Evolutionary conservation across 2,888 invertebrate genomes (phyloP).

Genomic region (Ormyrus rosae): DNA sequence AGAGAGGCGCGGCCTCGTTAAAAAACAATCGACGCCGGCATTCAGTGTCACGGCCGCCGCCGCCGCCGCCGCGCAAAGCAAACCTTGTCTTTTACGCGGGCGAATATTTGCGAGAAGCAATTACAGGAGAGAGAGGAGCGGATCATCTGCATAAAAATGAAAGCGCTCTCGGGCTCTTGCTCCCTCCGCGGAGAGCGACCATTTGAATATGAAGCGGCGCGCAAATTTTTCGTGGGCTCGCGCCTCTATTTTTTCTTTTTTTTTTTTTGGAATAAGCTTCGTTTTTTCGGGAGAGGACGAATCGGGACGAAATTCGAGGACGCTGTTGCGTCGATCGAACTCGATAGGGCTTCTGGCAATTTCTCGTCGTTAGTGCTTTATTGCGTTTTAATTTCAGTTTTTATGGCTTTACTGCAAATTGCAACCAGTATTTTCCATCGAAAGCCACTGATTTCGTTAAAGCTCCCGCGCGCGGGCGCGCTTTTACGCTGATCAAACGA

Average conservation of each 20-base stretch:
- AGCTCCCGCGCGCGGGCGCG: too few species aligned
- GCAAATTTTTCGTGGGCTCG: not conserved
- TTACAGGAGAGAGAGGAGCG: slow-evolving; percentile 45
- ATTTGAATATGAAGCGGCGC: slow-evolving; percentile 44
- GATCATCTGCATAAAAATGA: slow-evolving; percentile 60
- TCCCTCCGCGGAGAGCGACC: not conserved
- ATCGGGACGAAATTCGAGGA: slow-evolving; percentile 21
- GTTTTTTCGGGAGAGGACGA: not conserved
- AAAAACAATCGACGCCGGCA: slow-evolving; percentile 25
- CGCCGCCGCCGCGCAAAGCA: too few species aligned
- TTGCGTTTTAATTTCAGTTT: not conserved
- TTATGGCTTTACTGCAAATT: not conserved
- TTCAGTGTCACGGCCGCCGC: slow-evolving; percentile 34
- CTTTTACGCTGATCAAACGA: too few species aligned
- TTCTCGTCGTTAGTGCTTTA: not conserved
- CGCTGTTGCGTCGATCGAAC: not conserved
- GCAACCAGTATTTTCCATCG: too few species aligned
- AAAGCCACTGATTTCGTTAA: too few species aligned
- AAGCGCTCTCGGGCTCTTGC: slow-evolving; percentile 11
- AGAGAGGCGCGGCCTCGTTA: slow-evolving; percentile 6
- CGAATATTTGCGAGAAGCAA: slow-evolving; percentile 44
- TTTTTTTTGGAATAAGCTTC: not conserved
- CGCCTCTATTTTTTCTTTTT: not conserved
- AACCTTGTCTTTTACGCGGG: too few species aligned
- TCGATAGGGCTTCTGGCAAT: not conserved